A percentile compares a stretch with the other conserved stretches of the same genome.
These are phyloP conservation scores for Phortica okadai DNA, from an alignment of 2,888 invertebrate genomes.

Conservation along the genomic window DNA sequence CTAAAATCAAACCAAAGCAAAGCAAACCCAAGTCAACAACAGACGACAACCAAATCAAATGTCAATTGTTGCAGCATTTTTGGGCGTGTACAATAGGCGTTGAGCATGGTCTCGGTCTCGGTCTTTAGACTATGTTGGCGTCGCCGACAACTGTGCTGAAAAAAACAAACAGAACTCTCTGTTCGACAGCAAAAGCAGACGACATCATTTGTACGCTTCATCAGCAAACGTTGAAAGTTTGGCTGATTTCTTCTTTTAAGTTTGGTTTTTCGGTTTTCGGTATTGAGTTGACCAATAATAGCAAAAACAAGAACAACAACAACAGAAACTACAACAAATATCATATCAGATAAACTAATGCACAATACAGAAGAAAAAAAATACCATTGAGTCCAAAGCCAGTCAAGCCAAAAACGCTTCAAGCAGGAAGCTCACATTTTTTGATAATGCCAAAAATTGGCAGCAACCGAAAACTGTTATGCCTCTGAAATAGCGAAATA, in stretches of 20 bases:
- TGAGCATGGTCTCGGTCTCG: neutral
- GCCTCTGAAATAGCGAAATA: neutral
- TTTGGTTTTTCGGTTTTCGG: constrained; percentile 9
- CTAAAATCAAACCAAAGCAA: neutral
- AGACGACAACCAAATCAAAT: constrained; percentile 24
- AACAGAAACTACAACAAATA: neutral
- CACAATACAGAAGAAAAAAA: constrained; percentile 15
- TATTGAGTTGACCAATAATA: constrained; percentile 42
- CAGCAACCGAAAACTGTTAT: constrained; percentile 24
- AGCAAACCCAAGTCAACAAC: constrained; percentile 17
- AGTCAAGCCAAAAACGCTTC: constrained; percentile 22
- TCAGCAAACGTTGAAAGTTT: constrained; percentile 29
- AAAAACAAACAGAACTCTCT: neutral
- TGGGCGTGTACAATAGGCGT: constrained; percentile 27
- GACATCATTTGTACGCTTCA: neutral
- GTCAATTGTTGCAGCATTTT: constrained; percentile 32
- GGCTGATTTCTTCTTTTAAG: neutral
- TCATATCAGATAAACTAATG: constrained; percentile 21
- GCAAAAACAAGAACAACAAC: constrained; percentile 41
- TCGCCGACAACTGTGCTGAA: neutral
- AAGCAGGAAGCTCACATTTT: constrained; percentile 26
- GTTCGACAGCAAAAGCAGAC: neutral
- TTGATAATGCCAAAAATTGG: constrained; percentile 29
- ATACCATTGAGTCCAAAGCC: neutral
- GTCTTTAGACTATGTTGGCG: neutral